These are phyloP conservation scores for Busarellus nigricollis DNA, from an alignment of 2,797 vertebrate genomes.

Conservation along the genomic window DNA sequence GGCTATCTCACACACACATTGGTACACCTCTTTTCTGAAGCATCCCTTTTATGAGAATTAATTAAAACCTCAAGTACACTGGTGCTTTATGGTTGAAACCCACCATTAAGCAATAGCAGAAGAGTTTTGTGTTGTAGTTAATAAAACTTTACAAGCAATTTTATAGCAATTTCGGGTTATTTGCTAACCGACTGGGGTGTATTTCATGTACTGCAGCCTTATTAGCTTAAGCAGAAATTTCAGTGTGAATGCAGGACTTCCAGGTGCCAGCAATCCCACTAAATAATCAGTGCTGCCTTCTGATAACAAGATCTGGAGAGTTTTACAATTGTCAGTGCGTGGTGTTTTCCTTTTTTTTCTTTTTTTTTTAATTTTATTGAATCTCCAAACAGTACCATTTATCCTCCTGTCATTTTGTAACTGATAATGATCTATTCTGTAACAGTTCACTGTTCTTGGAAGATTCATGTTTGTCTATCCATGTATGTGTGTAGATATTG, in stretches of 20 bases:
- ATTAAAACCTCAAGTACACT: neutral
- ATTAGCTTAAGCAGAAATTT: neutral
- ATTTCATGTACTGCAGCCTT: slow-evolving; percentile 51
- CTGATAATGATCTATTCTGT: neutral
- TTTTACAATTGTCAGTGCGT: neutral
- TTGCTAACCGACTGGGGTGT: slow-evolving; percentile 70
- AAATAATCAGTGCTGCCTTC: neutral
- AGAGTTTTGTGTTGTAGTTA: neutral
- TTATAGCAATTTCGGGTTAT: slow-evolving; percentile 50
- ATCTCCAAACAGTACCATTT: neutral
- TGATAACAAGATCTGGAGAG: neutral
- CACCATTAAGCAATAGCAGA: slow-evolving; percentile 20
- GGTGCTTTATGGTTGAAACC: neutral
- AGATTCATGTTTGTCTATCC: neutral
- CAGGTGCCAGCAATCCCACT: neutral
- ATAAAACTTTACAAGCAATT: neutral
- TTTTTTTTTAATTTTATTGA: neutral
- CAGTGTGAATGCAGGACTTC: neutral
- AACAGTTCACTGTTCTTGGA: neutral
- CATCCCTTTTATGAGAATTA: neutral
- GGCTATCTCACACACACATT: neutral
- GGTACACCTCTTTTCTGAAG: neutral
- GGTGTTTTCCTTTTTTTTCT: neutral
- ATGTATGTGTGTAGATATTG: neutral
- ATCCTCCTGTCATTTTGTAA: neutral